Percentiles rank a stretch among this genome's conserved stretches.
Evolutionary conservation across 1,140 invertebrate genomes (phyloP).

Genomic region (Cherax destructor): DNA sequence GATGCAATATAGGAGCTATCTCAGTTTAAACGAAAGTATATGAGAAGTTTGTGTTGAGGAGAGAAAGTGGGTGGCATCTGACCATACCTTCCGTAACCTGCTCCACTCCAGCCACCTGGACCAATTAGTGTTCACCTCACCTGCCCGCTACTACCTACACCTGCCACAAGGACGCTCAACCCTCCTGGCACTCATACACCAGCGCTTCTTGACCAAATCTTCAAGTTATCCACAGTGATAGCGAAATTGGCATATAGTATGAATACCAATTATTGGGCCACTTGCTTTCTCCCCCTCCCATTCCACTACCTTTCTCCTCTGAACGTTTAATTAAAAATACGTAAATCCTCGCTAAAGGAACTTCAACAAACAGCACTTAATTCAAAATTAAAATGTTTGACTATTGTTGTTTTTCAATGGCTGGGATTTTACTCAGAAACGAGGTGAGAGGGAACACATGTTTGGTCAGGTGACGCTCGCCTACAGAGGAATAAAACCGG

Average conservation of each 20-base stretch:
- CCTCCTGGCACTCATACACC: slow-evolving; percentile 8
- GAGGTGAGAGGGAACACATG: background rate
- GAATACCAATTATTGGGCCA: background rate
- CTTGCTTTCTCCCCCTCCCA: background rate
- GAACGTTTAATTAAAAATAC: too few relatives aligned
- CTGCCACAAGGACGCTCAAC: slow-evolving; percentile 7
- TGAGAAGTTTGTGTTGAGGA: background rate
- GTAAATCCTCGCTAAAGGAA: too few relatives aligned
- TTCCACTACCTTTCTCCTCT: background rate
- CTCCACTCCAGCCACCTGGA: slow-evolving; percentile 47
- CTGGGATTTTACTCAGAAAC: too few relatives aligned
- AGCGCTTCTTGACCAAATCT: background rate
- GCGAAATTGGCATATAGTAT: background rate
- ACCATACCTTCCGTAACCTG: slow-evolving; percentile 31
- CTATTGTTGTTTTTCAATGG: too few relatives aligned
- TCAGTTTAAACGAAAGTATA: background rate
- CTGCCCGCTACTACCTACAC: slow-evolving; percentile 15
- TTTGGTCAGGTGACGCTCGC: background rate
- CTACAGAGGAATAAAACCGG: background rate
- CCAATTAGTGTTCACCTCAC: slow-evolving; percentile 29
- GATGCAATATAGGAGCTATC: too few relatives aligned
- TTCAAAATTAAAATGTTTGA: too few relatives aligned
- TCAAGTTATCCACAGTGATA: background rate
- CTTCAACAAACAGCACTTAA: too few relatives aligned
- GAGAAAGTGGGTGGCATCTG: slow-evolving; percentile 37